A percentile compares a stretch with the other conserved stretches of the same genome.
Conservation (phyloP, 35 echinoderm and acorn worm genomes). For the Lytechinus variegatus region DNA sequence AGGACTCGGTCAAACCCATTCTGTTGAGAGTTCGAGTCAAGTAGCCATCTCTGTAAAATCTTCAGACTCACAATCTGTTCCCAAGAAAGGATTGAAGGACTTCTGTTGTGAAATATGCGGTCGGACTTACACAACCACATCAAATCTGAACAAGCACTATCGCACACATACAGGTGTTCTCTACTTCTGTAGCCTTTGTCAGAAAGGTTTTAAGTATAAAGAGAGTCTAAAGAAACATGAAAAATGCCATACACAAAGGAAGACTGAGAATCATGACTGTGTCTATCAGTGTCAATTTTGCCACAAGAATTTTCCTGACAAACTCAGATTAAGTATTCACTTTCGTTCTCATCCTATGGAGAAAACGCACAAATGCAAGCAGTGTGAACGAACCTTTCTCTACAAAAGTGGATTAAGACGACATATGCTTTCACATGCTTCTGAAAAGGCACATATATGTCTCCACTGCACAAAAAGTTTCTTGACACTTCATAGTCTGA, state of each 20-base stretch:
- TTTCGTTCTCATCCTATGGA: conserved; percentile 49
- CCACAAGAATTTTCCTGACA: background rate
- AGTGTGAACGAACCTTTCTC: conserved; percentile 32
- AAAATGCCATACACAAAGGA: background rate
- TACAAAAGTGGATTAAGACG: conserved; percentile 8
- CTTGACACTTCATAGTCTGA: background rate
- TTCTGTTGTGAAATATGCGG: conserved; percentile 40
- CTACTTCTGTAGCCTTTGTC: background rate
- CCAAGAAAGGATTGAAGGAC: background rate
- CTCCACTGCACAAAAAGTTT: background rate
- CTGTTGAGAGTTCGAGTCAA: background rate
- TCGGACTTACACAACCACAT: conserved; percentile 17
- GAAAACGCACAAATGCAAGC: conserved; percentile 35
- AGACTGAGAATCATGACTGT: background rate
- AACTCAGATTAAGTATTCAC: conserved; percentile 33
- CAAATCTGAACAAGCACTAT: conserved; percentile 35
- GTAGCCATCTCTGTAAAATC: background rate
- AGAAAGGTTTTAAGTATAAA: conserved; percentile 32
- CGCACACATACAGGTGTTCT: conserved; percentile 18
- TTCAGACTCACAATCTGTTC: background rate
- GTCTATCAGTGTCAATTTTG: conserved; percentile 28
- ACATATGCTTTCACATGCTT: conserved; percentile 39
- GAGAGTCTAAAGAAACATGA: conserved; percentile 45
- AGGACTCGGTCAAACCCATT: background rate
- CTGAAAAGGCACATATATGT: conserved; percentile 17